A percentile compares a stretch with the other conserved stretches of the same genome.
Conservation (phyloP, 2,797 vertebrate species). For the Artibeus lituratus region DNA sequence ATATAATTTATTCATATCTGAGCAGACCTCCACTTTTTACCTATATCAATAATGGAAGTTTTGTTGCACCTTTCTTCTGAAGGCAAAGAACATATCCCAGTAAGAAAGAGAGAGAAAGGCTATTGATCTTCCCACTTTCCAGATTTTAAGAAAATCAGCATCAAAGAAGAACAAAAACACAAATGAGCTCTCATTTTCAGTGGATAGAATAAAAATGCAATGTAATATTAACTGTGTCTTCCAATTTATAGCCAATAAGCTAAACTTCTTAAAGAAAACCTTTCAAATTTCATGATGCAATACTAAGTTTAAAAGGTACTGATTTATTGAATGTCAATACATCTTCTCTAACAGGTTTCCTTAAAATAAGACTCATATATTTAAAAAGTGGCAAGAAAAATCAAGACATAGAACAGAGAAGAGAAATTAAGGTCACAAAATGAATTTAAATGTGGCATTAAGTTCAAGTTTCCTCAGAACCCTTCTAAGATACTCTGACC, state of each 20-base stretch:
- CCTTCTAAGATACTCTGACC: conserved; percentile 1
- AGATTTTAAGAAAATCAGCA: conserved; percentile 40
- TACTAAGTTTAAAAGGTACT: conserved; percentile 50
- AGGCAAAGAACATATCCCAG: not conserved
- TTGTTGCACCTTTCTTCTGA: not conserved
- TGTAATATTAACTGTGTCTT: conserved; percentile 11
- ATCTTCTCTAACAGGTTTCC: not conserved
- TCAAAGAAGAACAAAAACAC: not conserved
- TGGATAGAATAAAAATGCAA: conserved; percentile 15
- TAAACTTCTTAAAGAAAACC: conserved; percentile 16
- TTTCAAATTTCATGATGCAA: conserved; percentile 22
- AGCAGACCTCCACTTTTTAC: not conserved
- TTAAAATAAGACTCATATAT: conserved; percentile 43
- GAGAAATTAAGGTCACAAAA: conserved; percentile 38
- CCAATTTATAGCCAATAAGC: not conserved
- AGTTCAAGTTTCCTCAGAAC: not conserved
- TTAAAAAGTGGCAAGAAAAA: conserved; percentile 28
- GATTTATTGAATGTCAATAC: conserved; percentile 4
- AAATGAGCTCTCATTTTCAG: conserved; percentile 39
- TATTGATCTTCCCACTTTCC: not conserved
- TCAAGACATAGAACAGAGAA: not conserved
- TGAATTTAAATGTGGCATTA: conserved; percentile 31
- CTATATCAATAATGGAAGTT: conserved; percentile 22
- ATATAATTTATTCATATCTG: conserved; percentile 40
- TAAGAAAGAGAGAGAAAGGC: not conserved